These are phyloP conservation scores for Cheilosia impressa DNA, from an alignment of 2,888 invertebrate species.

Conservation along the genomic window DNA sequence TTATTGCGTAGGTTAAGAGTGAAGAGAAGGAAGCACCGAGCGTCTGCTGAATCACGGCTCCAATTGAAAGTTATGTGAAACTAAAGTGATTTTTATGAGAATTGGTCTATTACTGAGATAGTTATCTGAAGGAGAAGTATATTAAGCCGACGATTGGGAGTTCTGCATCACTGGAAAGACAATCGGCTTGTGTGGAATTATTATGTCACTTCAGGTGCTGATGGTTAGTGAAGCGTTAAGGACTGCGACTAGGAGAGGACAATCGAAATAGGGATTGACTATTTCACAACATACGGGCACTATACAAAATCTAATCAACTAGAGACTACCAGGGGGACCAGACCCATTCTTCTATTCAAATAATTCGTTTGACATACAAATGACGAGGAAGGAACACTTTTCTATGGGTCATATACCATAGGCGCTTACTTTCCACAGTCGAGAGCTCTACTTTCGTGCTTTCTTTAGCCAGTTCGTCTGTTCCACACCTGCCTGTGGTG, in stretches of 20 bases:
- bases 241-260: background rate
- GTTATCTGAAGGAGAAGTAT: slow-evolving; percentile 23
- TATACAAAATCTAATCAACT: too few relatives aligned
- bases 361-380: too few relatives aligned
- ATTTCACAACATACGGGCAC: background rate
- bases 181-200: slow-evolving; percentile 25
- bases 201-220: slow-evolving; percentile 37
- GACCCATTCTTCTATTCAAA: too few relatives aligned
- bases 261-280: background rate
- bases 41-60: slow-evolving; percentile 33
- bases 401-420: too few relatives aligned
- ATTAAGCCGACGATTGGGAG: slow-evolving; percentile 14
- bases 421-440: too few relatives aligned
- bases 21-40: slow-evolving; percentile 19
- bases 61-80: slow-evolving; percentile 44
- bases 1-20: slow-evolving; percentile 41
- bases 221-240: slow-evolving; percentile 28
- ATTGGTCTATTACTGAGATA: slow-evolving; percentile 38
- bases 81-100: slow-evolving; percentile 52
- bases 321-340: too few relatives aligned
- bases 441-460: too few relatives aligned
- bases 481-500: too few relatives aligned
- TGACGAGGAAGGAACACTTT: too few relatives aligned
- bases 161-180: slow-evolving; percentile 32
- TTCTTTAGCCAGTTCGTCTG: too few relatives aligned